Percentiles rank a stretch among this genome's conserved stretches.
These are phyloP conservation scores for Holotrichia oblita DNA, from an alignment of 1,140 invertebrate species.

Conservation along the genomic window DNA sequence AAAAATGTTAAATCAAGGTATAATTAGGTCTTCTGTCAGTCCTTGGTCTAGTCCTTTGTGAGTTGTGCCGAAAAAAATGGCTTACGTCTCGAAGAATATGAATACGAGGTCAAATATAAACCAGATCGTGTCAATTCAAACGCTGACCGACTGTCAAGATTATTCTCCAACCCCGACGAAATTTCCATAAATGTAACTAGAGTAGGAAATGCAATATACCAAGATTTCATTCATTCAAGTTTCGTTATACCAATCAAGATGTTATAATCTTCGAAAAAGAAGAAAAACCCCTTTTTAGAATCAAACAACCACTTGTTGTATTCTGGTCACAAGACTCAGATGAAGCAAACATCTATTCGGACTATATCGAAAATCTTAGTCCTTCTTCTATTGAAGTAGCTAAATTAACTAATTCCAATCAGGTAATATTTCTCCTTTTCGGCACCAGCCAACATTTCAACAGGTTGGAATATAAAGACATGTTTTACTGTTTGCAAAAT, in stretches of 20 bases:
- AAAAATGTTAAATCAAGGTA: constrained; percentile 60
- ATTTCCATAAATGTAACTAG: too few relatives aligned
- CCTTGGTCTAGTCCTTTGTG: constrained; percentile 58
- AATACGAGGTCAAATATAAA: constrained; percentile 29
- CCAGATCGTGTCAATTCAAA: background rate
- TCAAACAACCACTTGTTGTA: too few relatives aligned
- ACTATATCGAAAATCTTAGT: too few relatives aligned
- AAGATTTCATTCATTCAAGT: background rate
- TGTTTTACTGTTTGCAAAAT: background rate
- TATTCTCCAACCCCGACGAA: too few relatives aligned
- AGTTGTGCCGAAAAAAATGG: constrained; percentile 60
- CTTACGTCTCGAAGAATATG: constrained; percentile 16
- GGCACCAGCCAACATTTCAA: background rate
- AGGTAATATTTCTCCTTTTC: background rate
- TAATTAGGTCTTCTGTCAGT: constrained; percentile 57
- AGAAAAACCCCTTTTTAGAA: too few relatives aligned
- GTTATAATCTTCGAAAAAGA: background rate
- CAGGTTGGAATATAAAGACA: too few relatives aligned
- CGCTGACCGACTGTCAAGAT: too few relatives aligned
- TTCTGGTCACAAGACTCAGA: too few relatives aligned
- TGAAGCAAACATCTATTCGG: too few relatives aligned
- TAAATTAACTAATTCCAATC: background rate
- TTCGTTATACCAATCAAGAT: background rate
- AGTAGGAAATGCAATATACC: background rate
- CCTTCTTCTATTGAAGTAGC: too few relatives aligned